Conservation (phyloP, 2,113 vertebrate species). For the Nyctereutes procyonoides region DNA sequence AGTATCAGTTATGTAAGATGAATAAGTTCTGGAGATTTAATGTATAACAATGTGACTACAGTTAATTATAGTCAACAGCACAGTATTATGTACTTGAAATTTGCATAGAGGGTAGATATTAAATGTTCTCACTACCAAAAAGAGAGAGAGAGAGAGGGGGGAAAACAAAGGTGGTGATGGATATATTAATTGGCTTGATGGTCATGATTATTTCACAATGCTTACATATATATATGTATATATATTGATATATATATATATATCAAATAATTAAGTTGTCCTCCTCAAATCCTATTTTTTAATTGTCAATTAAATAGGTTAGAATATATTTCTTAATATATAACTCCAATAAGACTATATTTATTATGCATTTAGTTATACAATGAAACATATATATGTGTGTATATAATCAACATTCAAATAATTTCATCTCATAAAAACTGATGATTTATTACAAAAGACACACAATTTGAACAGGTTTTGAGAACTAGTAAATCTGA, state of each 20-base stretch:
- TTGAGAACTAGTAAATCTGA: not conserved
- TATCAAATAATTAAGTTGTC: not conserved
- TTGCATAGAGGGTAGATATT: not conserved
- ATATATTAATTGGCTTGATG: not conserved
- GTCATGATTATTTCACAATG: not conserved
- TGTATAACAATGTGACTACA: not conserved
- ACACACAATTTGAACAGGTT: not conserved
- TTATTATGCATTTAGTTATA: not conserved
- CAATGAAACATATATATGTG: not conserved
- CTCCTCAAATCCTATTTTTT: not conserved
- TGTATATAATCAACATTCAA: not conserved
- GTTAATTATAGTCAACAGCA: not conserved
- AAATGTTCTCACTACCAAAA: not conserved
- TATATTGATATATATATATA: not conserved
- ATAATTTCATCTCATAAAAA: not conserved
- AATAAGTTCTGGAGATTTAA: not conserved
- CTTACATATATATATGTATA: not conserved
- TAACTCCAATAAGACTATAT: no score
- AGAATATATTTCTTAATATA: not conserved
- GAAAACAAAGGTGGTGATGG: not conserved
- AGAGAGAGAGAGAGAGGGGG: not conserved
- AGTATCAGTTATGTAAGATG: not conserved
- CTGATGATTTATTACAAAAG: not conserved
- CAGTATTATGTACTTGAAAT: not conserved
- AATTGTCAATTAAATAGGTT: not conserved